phyloP scores from a whole-genome alignment of 2,888 invertebrate genomes.

The Adelphocoris suturalis region DNA sequence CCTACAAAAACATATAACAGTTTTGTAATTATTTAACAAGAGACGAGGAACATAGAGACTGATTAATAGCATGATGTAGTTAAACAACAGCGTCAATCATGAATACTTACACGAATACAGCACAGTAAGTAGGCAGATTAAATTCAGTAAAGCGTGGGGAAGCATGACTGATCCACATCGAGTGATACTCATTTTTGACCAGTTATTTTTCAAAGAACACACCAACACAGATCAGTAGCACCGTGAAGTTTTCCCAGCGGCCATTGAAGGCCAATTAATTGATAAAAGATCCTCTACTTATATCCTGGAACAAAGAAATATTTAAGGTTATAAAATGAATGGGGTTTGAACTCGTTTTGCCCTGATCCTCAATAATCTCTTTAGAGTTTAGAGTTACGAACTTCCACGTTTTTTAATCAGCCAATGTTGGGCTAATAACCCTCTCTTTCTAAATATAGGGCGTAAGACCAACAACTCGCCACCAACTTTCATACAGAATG shows the following conservation, averaged over 20 bases:
- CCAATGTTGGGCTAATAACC: no score
- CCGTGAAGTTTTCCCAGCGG: background rate
- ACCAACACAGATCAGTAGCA: background rate
- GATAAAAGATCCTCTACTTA: background rate
- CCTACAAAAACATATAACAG: background rate
- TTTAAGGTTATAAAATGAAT: background rate
- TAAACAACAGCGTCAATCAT: background rate
- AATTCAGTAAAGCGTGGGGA: background rate
- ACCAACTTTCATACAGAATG: no score
- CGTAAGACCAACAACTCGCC: no score
- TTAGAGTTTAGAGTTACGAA: no score
- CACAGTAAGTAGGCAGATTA: conserved; percentile 17
- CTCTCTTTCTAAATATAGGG: no score
- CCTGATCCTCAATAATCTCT: no score
- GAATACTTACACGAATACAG: conserved; percentile 34
- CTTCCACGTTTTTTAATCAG: no score
- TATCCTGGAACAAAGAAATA: background rate
- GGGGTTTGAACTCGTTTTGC: no score
- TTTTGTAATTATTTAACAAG: no score
- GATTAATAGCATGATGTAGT: background rate
- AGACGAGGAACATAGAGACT: no score
- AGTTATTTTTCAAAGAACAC: background rate
- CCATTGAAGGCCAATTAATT: conserved; percentile 6
- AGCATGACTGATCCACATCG: background rate
- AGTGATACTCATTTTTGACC: conserved; percentile 5